Evolutionary conservation across 1,140 invertebrate species (phyloP).

Genomic region (Drosophila bocqueti): DNA sequence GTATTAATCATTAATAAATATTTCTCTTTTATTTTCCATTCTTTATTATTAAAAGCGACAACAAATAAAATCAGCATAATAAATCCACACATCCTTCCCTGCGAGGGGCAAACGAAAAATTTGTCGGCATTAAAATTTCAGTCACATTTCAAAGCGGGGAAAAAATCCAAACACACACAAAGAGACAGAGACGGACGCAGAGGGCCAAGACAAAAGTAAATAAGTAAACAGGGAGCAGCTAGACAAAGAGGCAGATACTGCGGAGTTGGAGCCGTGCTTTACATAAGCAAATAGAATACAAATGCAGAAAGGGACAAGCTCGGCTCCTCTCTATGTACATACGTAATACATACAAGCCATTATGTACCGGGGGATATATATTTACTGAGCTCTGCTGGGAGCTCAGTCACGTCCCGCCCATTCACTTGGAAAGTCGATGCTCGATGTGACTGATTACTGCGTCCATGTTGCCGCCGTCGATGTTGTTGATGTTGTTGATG

Average conservation of each 20-base stretch:
- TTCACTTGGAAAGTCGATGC: constrained; percentile 82
- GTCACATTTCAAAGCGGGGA: constrained; percentile 76
- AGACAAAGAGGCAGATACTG: constrained; percentile 28
- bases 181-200: constrained; percentile 27
- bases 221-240: constrained; percentile 68
- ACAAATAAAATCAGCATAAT: constrained; percentile 72
- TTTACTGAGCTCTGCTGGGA: constrained; percentile 25
- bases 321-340: constrained; percentile 21
- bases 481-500: constrained; percentile 43
- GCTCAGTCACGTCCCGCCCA: constrained; percentile 77
- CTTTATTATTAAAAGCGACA: constrained; percentile 74
- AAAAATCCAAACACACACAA: constrained; percentile 48
- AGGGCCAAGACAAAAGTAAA: constrained; percentile 64
- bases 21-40: constrained; percentile 37
- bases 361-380: constrained; percentile 30
- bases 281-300: constrained; percentile 80
- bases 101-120: constrained; percentile 32
- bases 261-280: constrained; percentile 59
- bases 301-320: constrained; percentile 56
- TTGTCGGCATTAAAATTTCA: constrained; percentile 76
- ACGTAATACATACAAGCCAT: constrained; percentile 3
- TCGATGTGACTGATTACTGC: constrained; percentile 82
- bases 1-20: constrained; percentile 68
- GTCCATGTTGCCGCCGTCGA: constrained; percentile 52
- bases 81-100: constrained; percentile 61